These are phyloP conservation scores for Hippocampus comes DNA, from an alignment of 2,113 vertebrate species.

Conservation along the genomic window DNA sequence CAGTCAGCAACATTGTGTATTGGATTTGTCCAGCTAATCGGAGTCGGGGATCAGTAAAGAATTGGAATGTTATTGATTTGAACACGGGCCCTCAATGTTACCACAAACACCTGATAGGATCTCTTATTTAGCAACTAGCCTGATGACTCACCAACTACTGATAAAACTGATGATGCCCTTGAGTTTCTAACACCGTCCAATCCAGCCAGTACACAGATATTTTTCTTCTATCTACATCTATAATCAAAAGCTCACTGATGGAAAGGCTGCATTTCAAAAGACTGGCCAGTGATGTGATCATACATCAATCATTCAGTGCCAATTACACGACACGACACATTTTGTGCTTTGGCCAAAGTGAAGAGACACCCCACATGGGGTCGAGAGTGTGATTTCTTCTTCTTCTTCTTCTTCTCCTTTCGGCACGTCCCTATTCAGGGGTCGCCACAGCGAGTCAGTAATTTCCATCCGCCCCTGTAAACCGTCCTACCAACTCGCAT, in stretches of 20 bases:
- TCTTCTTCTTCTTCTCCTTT: no score
- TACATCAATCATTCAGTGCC: neutral
- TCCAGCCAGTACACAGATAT: neutral
- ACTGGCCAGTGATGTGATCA: neutral
- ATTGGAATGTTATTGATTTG: conserved; percentile 76
- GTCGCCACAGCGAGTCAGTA: no score
- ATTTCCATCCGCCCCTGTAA: no score
- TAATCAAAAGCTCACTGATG: neutral
- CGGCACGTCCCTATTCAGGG: no score
- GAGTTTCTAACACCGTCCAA: conserved; percentile 26
- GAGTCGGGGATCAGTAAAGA: conserved; percentile 67
- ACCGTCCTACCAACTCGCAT: no score
- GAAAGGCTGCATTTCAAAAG: neutral
- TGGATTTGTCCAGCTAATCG: conserved; percentile 72
- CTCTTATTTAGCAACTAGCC: conserved; percentile 73
- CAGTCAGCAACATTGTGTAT: conserved; percentile 64
- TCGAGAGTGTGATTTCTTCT: neutral
- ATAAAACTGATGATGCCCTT: conserved; percentile 71
- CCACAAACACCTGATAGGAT: conserved; percentile 67
- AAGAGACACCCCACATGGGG: conserved; percentile 4
- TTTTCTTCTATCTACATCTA: neutral
- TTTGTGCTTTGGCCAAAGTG: conserved; percentile 1
- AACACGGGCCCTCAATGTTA: conserved; percentile 69
- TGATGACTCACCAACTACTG: conserved; percentile 60
- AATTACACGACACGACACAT: neutral